Evolutionary conservation across 1,140 invertebrate species (phyloP), one percentile per base, ranked within the genome.

Genomic region (Tyrophagus putrescentiae): DNA sequence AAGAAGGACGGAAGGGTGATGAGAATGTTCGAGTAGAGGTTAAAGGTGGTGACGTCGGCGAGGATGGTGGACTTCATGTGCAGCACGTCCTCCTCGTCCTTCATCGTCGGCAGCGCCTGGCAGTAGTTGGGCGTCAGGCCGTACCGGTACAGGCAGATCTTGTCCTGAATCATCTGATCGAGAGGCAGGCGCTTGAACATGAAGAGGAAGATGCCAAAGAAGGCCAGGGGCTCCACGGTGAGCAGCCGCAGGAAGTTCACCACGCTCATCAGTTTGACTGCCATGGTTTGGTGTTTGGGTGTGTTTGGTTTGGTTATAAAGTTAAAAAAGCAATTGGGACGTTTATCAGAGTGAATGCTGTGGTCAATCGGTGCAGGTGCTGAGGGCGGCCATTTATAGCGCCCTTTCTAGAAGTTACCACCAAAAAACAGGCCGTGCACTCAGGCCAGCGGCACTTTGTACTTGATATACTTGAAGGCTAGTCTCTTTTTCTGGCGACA

Each of bases 131-230:
- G 21, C 31, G 31, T 5, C 44, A 57, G 56, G 28, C 44, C 44
- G 21, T 57, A 57, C 7, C n/a, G 6, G 7, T 23, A 18, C 9
- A 60, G 4, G 25, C 58, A 60, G 23, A 60, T 60, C 28, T 64
- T 64, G 34, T 79, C 76, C 36, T 53, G 33, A 64, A 79, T 79
- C 60, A 89, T 72, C 66, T 82, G 76, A 64, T 60, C 23, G 11
- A 13, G 4, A 31, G 58, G 39, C 4, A 57, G 16, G n/a, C 45
- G 5, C 36, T 60, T 60, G 4, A 60, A 32, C 7, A 27, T 4
- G 32, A 11, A 60, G 5, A 25, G 6, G 11, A 60, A 60, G 28
- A 57, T 60, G 11, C 25, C 27, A 11, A 58, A 4, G 13, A 60
- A 58, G 9, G 32, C 21, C 18, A 32, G 29, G 11, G 58, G 58